Conservation (phyloP, 2,888 invertebrate genomes). For the Parapristionchus giblindavisi region DNA sequence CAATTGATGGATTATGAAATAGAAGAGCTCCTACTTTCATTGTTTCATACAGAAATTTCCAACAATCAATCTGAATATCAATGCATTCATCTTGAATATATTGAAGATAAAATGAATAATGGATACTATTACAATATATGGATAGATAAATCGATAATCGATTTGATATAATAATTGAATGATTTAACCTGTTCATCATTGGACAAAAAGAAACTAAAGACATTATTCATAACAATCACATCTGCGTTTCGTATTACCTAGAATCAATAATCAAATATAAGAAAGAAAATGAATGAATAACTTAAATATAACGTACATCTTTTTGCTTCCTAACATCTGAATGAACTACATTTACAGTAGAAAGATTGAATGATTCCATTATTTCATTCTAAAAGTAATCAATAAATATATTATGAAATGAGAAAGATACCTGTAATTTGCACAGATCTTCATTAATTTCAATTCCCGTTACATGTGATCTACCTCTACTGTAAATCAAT, state of each 20-base stretch:
- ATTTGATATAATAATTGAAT: no score
- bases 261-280: neutral
- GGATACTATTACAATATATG: neutral
- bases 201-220: slow-evolving; percentile 79
- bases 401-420: slow-evolving; percentile 59
- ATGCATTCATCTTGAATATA: neutral
- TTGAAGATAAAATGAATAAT: neutral
- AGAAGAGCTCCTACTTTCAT: slow-evolving; percentile 51
- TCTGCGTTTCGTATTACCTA: slow-evolving; percentile 75
- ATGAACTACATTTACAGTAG: slow-evolving; percentile 70
- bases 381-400: slow-evolving; percentile 9
- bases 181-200: slow-evolving; percentile 74
- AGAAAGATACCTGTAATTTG: slow-evolving; percentile 74
- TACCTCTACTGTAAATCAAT: slow-evolving; percentile 40
- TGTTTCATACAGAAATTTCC: slow-evolving; percentile 50
- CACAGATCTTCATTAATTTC: slow-evolving; percentile 80
- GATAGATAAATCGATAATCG: neutral
- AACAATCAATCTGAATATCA: slow-evolving; percentile 47
- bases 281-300: neutral
- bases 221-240: slow-evolving; percentile 78
- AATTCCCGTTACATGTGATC: slow-evolving; percentile 76
- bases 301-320: slow-evolving; percentile 70
- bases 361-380: slow-evolving; percentile 31
- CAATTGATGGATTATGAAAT: slow-evolving; percentile 58
- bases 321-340: slow-evolving; percentile 76